Evolutionary conservation across 2,113 vertebrate species (phyloP).

Genomic region (Uria aalge): DNA sequence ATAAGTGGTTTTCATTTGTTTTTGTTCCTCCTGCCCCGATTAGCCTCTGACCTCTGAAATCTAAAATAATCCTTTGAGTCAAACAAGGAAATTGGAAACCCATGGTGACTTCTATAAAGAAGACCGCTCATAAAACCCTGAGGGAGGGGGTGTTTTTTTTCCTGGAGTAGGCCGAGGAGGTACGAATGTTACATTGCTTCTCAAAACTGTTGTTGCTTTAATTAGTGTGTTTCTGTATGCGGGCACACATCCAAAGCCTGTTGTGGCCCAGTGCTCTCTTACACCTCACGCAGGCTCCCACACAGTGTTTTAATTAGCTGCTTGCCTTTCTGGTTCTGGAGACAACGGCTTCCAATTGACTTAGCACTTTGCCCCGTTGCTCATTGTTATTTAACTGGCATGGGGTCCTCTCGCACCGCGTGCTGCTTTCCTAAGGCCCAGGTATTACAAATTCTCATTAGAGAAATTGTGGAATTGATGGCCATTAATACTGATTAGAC

Average conservation of each 20-base stretch:
- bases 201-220: constrained; percentile 36
- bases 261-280: constrained; percentile 39
- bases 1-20: constrained; percentile 23
- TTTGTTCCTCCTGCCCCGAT: not conserved
- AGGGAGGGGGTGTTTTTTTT: not conserved
- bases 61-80: constrained; percentile 28
- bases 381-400: not conserved
- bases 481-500: not conserved
- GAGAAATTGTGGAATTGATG: not conserved
- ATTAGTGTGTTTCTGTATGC: constrained; percentile 29
- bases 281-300: constrained; percentile 56
- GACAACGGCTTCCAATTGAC: not conserved
- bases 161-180: not conserved
- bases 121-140: not conserved
- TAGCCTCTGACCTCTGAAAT: constrained; percentile 32
- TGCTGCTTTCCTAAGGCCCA: not conserved
- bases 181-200: not conserved
- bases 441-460: not conserved
- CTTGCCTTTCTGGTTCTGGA: constrained; percentile 42
- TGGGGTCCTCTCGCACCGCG: not conserved
- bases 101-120: not conserved
- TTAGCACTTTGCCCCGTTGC: not conserved
- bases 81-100: constrained; percentile 18
- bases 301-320: constrained; percentile 58
- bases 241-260: constrained; percentile 41